A percentile compares a stretch with the other conserved stretches of the same genome.
phyloP scores from a whole-genome alignment of 2,888 invertebrate genomes.

The Agrotis clavis region DNA sequence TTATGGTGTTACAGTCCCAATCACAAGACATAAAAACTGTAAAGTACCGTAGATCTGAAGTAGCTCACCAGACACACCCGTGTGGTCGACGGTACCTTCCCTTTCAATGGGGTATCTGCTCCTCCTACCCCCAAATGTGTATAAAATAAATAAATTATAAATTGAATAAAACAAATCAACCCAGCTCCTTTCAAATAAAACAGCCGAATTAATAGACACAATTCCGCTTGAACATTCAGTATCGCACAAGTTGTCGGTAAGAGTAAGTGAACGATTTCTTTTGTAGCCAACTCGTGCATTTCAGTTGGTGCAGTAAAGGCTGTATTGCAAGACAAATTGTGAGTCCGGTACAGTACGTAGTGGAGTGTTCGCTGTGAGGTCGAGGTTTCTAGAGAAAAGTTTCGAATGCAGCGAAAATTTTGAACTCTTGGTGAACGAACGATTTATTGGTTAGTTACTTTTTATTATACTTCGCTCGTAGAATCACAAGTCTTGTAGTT shows the following conservation, averaged over 20 bases:
- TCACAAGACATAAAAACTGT: too few species aligned
- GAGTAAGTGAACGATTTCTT: conserved; percentile 67
- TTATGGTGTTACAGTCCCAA: too few species aligned
- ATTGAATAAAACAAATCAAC: too few species aligned
- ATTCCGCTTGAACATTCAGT: conserved; percentile 23
- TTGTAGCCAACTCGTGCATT: conserved; percentile 74
- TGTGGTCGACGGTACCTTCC: too few species aligned
- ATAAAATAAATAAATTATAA: too few species aligned
- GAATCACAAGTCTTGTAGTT: too few species aligned
- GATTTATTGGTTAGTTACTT: background rate
- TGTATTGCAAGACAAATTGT: conserved; percentile 76
- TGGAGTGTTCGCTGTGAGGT: conserved; percentile 27
- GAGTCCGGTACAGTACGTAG: conserved; percentile 68
- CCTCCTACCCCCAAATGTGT: too few species aligned
- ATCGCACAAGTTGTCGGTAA: conserved; percentile 33
- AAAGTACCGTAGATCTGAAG: too few species aligned
- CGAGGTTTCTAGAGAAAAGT: background rate
- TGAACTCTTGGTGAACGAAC: background rate
- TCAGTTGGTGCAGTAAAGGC: conserved; percentile 67
- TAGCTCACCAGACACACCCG: too few species aligned
- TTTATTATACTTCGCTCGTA: background rate
- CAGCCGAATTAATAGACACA: conserved; percentile 21
- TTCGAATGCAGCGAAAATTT: background rate
- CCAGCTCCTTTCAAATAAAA: conserved; percentile 4
- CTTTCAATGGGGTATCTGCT: too few species aligned